A percentile compares a stretch with the other conserved stretches of the same genome.
These are phyloP conservation scores for Acronicta alni DNA, from an alignment of 2,888 invertebrate species.

Conservation along the genomic window DNA sequence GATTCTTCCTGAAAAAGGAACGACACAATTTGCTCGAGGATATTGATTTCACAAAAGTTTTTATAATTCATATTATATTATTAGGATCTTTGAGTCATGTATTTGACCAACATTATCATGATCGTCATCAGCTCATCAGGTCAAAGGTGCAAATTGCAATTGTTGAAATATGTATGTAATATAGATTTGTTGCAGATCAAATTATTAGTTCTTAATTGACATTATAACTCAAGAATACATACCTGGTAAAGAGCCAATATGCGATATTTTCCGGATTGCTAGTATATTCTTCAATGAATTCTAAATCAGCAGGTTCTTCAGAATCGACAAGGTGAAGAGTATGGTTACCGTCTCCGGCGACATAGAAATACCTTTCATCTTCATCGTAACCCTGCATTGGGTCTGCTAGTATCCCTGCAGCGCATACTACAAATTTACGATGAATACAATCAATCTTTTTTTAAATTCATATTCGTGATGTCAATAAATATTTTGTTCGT, in stretches of 20 bases:
- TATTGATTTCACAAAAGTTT: no score
- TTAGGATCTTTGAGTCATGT: no score
- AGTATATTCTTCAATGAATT: conserved; percentile 52
- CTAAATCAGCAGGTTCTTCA: conserved; percentile 60
- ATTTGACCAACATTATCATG: no score
- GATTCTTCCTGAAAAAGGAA: conserved; percentile 63
- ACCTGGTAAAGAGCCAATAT: conserved; percentile 74
- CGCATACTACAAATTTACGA: neutral
- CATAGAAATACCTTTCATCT: conserved; percentile 69
- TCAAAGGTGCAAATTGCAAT: no score
- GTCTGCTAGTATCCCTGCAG: conserved; percentile 44
- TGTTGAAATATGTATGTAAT: no score
- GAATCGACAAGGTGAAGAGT: conserved; percentile 64
- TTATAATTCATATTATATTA: no score
- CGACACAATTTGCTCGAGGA: no score
- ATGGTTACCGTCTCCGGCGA: conserved; percentile 69
- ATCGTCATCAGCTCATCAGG: no score
- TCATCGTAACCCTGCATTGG: conserved; percentile 63
- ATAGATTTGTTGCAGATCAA: no score
- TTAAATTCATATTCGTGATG: no score
- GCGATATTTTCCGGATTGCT: conserved; percentile 62
- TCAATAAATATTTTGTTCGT: no score
- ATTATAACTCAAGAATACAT: neutral
- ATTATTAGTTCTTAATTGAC: no score
- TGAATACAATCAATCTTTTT: neutral